phyloP scores from a whole-genome alignment of 2,888 invertebrate genomes.

The Dorcus parallelipipedus region DNA sequence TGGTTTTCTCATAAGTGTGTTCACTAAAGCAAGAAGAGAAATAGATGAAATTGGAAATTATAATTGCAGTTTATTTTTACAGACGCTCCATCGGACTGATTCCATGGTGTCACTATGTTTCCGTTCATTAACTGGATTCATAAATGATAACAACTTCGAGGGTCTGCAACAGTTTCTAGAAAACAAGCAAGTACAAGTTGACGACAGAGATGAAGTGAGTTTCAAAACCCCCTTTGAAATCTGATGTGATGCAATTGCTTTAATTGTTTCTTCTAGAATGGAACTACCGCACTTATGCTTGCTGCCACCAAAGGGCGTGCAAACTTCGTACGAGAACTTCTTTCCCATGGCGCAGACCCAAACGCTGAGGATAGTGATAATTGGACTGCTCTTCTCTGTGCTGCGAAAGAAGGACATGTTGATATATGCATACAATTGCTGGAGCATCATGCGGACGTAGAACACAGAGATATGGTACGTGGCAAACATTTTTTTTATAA shows the following conservation, averaged over 20 bases:
- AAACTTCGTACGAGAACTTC: slow-evolving; percentile 77
- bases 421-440: slow-evolving; percentile 78
- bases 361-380: slow-evolving; percentile 89
- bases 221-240: not conserved
- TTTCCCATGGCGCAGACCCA: slow-evolving; percentile 89
- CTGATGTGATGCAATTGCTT: not conserved
- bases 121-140: slow-evolving; percentile 74
- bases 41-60: not conserved
- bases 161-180: slow-evolving; percentile 80
- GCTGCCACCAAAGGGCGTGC: slow-evolving; percentile 83
- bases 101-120: slow-evolving; percentile 90
- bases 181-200: slow-evolving; percentile 76
- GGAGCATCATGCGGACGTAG: slow-evolving; percentile 80
- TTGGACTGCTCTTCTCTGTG: slow-evolving; percentile 89
- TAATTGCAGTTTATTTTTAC: slow-evolving; percentile 34
- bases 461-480: slow-evolving; percentile 59
- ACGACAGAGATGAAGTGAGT: slow-evolving; percentile 83
- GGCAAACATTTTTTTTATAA: too few species aligned
- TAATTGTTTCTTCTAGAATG: slow-evolving; percentile 64
- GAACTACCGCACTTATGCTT: slow-evolving; percentile 89
- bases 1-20: not conserved
- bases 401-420: slow-evolving; percentile 83
- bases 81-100: slow-evolving; percentile 87
- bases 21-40: too few species aligned
- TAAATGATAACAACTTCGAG: slow-evolving; percentile 74